phyloP scores from a whole-genome alignment of 2,888 invertebrate genomes.

The Caenorhabditis plicata region DNA sequence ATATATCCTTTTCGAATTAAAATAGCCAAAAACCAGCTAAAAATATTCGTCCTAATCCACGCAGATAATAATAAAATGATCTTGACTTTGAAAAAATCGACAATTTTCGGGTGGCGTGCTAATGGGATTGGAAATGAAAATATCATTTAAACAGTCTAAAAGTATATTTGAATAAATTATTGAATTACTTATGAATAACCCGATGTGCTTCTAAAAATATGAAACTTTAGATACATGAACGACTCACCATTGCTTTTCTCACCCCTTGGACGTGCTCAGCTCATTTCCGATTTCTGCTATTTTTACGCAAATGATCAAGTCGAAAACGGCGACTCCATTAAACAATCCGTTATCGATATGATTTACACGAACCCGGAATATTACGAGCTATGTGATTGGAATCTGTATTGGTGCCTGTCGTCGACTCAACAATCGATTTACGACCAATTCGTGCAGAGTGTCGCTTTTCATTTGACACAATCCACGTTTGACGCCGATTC shows the following conservation, averaged over 20 bases:
- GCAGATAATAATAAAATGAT: no score
- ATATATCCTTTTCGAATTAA: no score
- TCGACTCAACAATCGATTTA: constrained; percentile 26
- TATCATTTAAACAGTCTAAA: no score
- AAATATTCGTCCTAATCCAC: no score
- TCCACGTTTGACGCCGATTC: constrained; percentile 29
- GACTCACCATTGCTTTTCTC: constrained; percentile 39
- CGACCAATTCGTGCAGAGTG: constrained; percentile 20
- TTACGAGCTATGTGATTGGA: constrained; percentile 50
- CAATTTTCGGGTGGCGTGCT: no score
- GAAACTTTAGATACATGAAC: constrained; percentile 35
- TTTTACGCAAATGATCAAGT: constrained; percentile 49
- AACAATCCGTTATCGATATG: constrained; percentile 42
- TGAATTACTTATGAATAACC: no score
- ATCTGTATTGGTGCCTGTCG: constrained; percentile 46
- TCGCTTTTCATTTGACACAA: constrained; percentile 30
- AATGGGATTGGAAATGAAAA: no score
- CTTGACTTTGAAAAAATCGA: no score
- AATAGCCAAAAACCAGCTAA: no score
- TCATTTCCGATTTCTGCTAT: constrained; percentile 62
- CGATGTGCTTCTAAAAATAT: no score
- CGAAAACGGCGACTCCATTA: constrained; percentile 25
- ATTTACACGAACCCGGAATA: constrained; percentile 39
- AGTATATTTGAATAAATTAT: no score
- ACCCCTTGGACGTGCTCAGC: constrained; percentile 52